Evolutionary conservation across 2,888 invertebrate species (phyloP), one percentile per base, ranked within the genome.

Genomic region (Lasioglossum figueresi): DNA sequence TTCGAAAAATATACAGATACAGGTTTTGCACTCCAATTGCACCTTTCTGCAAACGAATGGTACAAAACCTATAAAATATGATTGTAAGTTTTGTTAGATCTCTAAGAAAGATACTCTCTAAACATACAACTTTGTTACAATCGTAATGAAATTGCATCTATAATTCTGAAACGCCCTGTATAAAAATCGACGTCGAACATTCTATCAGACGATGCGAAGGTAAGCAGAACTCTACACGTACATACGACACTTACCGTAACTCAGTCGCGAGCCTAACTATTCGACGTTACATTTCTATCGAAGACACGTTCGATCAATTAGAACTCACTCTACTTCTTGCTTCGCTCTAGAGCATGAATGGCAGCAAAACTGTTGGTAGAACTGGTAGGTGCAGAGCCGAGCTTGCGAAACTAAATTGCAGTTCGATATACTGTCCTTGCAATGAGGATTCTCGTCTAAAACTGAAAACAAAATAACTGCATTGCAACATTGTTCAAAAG

Each of bases 381-480:
- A 98, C 77, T 97, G 97, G 94, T 98, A 98, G 93, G 97, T 97
- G 95, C 98, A 98, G 8, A 98, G 96, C 66, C 98, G 96, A 14
- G 98, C 98, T 94, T 98, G 98, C 6, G 97, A 97, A 10, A 98
- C 98, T 92, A 98, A 95, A 83, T 96, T 96, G 94, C 98, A 98
- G 95, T 97, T 98, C 82, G 96, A 95, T 93, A 97, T 96, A 93
- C 96, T 97, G 94, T 98, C 98, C 68, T 95, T 95, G 94, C 98
- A 98, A 80, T 95, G 96, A n/a, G 88, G 83, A 76, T 88, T 88
- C 45, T 89, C 90, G 8, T 91, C 89, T 45, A 93, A 81, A 94
- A 95, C 96, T 96, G 91, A 68, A 95, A 95, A 86, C 75, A 16
- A 48, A 78, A 87, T 84, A 23, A 48, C 10, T 31, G 37, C 4